Evolutionary conservation across 2,797 vertebrate genomes (phyloP), one percentile per base, ranked within the genome.

Genomic region (Acrossocheilus fasciatus): DNA sequence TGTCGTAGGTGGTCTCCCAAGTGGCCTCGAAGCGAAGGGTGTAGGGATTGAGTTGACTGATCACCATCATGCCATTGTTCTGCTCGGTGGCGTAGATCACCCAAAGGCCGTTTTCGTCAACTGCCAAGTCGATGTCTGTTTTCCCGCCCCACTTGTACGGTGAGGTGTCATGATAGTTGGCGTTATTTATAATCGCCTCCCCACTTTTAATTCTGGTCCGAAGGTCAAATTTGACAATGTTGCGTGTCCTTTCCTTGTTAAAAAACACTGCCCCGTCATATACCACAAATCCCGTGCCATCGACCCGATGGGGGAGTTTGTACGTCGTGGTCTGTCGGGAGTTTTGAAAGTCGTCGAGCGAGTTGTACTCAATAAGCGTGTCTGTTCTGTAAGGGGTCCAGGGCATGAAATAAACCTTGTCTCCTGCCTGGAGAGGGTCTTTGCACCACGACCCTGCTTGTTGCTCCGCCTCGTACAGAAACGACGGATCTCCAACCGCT

Each of bases 351-450:
- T 99, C 98, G 78, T 98, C 98, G 86, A 99, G 93, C 45, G 98
- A 99, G 83, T 98, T 97, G 73, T 97, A 99, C 91, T 99, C 98
- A 91, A 98, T 99, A 87, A 99, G 95, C 70, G 97, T 99, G 93
- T 99, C 98, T 4, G 98, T 99, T 92, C 98, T 97, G 87, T 99
- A 99, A 0, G 98, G 98, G 92, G 98, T 99, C 98, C 98, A 99
- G 80, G 98, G 98, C 98, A 99, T 99, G 94, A 98, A 99, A 96
- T 99, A 99, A 94, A 99, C 98, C 96, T 99, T 99, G 96, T 99
- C 98, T 87, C 96, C 98, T 43, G 98, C 98, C 95, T 99, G 98
- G 84, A 99, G 97, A 70, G 98, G 98, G 93, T 99, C 98, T 95
- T 99, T 99, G 95, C 98, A 99, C 98, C 98, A 99, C 91, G 98